phyloP scores from a whole-genome alignment of 2,888 invertebrate genomes.

The Lasioglossum lativentre region DNA sequence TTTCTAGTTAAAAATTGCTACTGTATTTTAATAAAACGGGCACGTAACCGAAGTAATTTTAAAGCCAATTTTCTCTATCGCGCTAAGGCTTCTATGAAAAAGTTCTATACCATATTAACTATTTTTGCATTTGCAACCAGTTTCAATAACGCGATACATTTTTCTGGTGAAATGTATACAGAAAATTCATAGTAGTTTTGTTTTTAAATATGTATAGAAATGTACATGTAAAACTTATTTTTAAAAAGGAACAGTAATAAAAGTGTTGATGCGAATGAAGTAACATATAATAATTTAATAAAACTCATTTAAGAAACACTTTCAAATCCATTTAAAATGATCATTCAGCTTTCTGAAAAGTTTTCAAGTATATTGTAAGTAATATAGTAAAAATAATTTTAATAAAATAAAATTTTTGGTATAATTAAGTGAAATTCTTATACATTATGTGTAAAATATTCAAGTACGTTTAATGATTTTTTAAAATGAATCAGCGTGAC shows the following conservation, averaged over 20 bases:
- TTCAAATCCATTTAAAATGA: too few relatives aligned
- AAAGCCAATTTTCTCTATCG: constrained; percentile 3
- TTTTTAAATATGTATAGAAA: too few relatives aligned
- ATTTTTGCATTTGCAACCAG: not conserved
- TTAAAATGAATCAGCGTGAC: not conserved
- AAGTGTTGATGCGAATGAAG: too few relatives aligned
- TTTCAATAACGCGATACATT: not conserved
- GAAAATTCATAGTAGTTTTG: not conserved
- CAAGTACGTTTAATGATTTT: not conserved
- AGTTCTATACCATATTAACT: not conserved
- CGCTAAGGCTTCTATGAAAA: not conserved
- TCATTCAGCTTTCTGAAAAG: too few relatives aligned
- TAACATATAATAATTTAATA: too few relatives aligned
- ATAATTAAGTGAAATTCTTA: not conserved
- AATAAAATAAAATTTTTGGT: not conserved
- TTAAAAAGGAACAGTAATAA: too few relatives aligned
- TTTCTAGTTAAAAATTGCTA: constrained; percentile 1
- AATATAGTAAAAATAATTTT: too few relatives aligned
- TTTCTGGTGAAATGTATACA: not conserved
- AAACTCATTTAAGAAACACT: too few relatives aligned
- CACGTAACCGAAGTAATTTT: constrained; percentile 1
- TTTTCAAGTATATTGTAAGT: too few relatives aligned
- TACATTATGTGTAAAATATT: not conserved
- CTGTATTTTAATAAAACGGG: not conserved
- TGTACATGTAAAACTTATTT: too few relatives aligned